Evolutionary conservation across 2,888 invertebrate genomes (phyloP).

Genomic region (Hirtodrosophila cameraria): DNA sequence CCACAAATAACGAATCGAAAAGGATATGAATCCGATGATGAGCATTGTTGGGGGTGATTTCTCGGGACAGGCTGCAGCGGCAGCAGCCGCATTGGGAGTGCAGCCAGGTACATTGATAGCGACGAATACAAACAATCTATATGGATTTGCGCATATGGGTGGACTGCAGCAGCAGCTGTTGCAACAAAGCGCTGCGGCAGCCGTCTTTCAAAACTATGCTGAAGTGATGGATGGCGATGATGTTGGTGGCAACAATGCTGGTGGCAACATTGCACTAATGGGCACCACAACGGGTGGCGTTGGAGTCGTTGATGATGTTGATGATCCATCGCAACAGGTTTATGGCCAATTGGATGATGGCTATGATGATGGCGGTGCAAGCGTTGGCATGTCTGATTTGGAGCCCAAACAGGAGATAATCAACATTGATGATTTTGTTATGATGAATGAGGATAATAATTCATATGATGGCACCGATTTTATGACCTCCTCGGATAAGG

Average conservation of each 20-base stretch:
- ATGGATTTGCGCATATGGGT: slow-evolving; percentile 82
- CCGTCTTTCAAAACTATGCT: slow-evolving; percentile 82
- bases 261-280: slow-evolving; percentile 50
- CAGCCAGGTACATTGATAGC: slow-evolving; percentile 80
- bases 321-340: slow-evolving; percentile 64
- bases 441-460: slow-evolving; percentile 83
- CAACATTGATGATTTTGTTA: slow-evolving; percentile 84
- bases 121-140: slow-evolving; percentile 81
- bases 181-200: slow-evolving; percentile 81
- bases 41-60: slow-evolving; percentile 84
- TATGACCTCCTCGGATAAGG: slow-evolving; percentile 77
- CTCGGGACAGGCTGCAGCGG: slow-evolving; percentile 82
- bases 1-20: slow-evolving; percentile 39
- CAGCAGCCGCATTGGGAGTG: slow-evolving; percentile 80
- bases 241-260: slow-evolving; percentile 31
- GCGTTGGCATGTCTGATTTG: slow-evolving; percentile 71
- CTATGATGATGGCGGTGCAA: slow-evolving; percentile 70
- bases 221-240: slow-evolving; percentile 77
- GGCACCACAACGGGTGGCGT: too few species aligned
- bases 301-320: slow-evolving; percentile 56
- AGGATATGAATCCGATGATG: slow-evolving; percentile 85
- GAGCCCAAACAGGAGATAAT: slow-evolving; percentile 83
- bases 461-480: slow-evolving; percentile 83
- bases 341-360: slow-evolving; percentile 77
- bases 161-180: slow-evolving; percentile 83